Percentiles rank a stretch among this genome's conserved stretches.
Conservation (phyloP, 2,888 invertebrate genomes). For the Choreutis nemorana region DNA sequence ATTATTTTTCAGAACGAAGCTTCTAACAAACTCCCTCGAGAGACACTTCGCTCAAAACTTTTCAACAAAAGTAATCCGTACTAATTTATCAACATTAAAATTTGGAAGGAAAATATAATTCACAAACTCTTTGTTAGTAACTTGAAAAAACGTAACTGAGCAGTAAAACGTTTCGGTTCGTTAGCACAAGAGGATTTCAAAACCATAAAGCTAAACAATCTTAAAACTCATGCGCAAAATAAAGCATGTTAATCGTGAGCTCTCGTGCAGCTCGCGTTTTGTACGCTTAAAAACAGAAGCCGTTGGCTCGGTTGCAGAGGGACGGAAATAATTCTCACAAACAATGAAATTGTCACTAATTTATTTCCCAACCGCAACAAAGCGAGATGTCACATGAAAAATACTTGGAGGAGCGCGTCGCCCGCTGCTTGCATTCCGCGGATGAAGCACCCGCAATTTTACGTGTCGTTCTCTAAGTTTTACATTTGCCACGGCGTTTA, state of each 20-base stretch:
- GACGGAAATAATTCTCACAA: constrained; percentile 47
- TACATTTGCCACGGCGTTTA: constrained; percentile 44
- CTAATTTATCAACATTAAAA: too few species aligned
- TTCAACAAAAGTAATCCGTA: too few species aligned
- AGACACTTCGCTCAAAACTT: too few species aligned
- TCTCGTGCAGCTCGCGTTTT: constrained; percentile 11
- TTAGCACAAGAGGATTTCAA: constrained; percentile 10
- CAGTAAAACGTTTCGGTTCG: constrained; percentile 6
- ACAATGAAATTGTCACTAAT: constrained; percentile 66
- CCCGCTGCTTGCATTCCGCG: constrained; percentile 51
- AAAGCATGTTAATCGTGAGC: too few species aligned
- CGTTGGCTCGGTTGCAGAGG: constrained; percentile 10
- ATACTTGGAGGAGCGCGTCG: constrained; percentile 41
- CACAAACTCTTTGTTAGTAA: too few species aligned
- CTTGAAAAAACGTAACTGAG: too few species aligned
- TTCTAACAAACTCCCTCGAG: too few species aligned
- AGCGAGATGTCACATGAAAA: constrained; percentile 65
- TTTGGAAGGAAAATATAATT: too few species aligned
- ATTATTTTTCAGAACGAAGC: too few species aligned
- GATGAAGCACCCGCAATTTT: constrained; percentile 35
- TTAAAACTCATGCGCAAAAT: too few species aligned
- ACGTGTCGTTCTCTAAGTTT: constrained; percentile 41
- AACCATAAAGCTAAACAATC: too few species aligned
- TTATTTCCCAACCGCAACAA: constrained; percentile 63
- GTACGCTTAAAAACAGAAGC: constrained; percentile 7